These are phyloP conservation scores for Neopipo cinnamomea DNA, from an alignment of 2,113 vertebrate species.

Conservation along the genomic window DNA sequence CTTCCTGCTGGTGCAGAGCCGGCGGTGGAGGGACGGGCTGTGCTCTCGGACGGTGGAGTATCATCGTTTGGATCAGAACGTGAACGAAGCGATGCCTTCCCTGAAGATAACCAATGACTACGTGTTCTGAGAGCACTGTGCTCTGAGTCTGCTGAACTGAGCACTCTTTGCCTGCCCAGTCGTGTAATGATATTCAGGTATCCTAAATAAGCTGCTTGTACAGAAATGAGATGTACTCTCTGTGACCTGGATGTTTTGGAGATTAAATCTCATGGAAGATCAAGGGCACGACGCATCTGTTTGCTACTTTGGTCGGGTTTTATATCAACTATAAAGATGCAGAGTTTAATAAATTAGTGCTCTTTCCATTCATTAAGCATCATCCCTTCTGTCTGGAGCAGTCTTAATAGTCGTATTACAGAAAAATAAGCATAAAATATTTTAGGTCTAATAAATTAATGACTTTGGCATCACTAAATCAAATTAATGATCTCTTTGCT, in stretches of 20 bases:
- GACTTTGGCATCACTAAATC: conserved; percentile 28
- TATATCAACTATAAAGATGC: conserved; percentile 39
- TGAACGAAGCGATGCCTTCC: conserved; percentile 96
- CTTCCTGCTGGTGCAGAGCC: conserved; percentile 87
- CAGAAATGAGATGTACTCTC: conserved; percentile 50
- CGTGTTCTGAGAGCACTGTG: conserved; percentile 83
- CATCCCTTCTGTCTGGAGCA: conserved; percentile 60
- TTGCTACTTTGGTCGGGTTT: conserved; percentile 55
- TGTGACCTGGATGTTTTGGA: conserved; percentile 65
- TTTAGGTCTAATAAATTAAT: conserved; percentile 36
- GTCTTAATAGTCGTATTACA: conserved; percentile 30
- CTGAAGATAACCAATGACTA: conserved; percentile 95
- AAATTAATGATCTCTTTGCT: conserved; percentile 35
- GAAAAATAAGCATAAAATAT: conserved; percentile 26
- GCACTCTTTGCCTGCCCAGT: conserved; percentile 71
- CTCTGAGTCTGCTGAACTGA: conserved; percentile 49
- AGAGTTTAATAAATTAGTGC: conserved; percentile 48
- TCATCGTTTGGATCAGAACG: conserved; percentile 92
- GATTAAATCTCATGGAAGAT: conserved; percentile 56
- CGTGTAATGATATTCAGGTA: conserved; percentile 61
- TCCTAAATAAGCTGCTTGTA: conserved; percentile 59
- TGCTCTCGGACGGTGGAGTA: conserved; percentile 92
- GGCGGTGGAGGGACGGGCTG: conserved; percentile 89
- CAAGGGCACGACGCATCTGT: conserved; percentile 54
- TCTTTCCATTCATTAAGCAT: conserved; percentile 36